Conservation (phyloP, 2,113 vertebrate genomes). For the Oreochromis niloticus region DNA sequence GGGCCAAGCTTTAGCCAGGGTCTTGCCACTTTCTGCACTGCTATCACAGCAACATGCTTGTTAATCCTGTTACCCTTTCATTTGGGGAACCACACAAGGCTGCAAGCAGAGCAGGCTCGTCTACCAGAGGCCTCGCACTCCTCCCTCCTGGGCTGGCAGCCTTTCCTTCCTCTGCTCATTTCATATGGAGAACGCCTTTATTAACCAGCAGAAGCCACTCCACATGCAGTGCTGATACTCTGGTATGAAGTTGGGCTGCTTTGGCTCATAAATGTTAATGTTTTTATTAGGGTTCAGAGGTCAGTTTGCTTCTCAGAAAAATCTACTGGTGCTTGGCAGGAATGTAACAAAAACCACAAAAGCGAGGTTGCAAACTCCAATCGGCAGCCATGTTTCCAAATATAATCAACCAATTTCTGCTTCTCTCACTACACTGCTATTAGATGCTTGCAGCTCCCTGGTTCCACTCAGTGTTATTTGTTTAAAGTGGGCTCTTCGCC, state of each 20-base stretch:
- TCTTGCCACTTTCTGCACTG: conserved; percentile 42
- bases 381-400: not conserved
- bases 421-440: not conserved
- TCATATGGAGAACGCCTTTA: conserved; percentile 24
- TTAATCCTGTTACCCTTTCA: conserved; percentile 67
- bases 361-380: not conserved
- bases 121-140: conserved; percentile 4
- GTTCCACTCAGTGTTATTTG: not conserved
- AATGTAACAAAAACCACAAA: not conserved
- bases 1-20: conserved; percentile 31
- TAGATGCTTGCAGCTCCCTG: not conserved
- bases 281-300: not conserved
- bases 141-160: conserved; percentile 23
- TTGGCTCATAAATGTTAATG: not conserved
- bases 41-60: conserved; percentile 55
- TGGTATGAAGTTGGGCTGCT: not conserved
- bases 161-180: conserved; percentile 36
- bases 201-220: conserved; percentile 3
- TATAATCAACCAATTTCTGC: not conserved
- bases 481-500: conserved; percentile 9
- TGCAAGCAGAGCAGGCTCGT: conserved; percentile 5
- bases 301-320: not conserved
- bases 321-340: not conserved
- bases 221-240: not conserved
- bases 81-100: conserved; percentile 22